These are phyloP conservation scores for Embiotoca jacksoni DNA, from an alignment of 2,113 vertebrate genomes.

Conservation along the genomic window DNA sequence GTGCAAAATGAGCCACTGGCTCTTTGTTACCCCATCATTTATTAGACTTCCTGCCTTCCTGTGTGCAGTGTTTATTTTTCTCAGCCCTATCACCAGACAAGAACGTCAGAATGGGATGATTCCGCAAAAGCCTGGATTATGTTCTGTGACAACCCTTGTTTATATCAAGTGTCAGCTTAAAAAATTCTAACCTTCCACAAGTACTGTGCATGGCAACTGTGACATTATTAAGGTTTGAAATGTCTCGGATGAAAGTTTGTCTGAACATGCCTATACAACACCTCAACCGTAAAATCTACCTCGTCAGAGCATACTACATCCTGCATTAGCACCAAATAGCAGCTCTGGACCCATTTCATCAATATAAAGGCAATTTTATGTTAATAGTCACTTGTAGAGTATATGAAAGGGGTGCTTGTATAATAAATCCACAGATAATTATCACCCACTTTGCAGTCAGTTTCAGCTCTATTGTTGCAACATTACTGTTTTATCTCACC, in stretches of 20 bases:
- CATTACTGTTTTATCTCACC: not conserved
- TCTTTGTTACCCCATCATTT: conserved; percentile 16
- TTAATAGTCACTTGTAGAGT: not conserved
- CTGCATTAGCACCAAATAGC: not conserved
- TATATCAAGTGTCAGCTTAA: not conserved
- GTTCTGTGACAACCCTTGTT: conserved; percentile 7
- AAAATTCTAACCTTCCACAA: not conserved
- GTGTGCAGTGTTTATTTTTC: conserved; percentile 6
- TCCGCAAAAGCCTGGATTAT: conserved; percentile 15
- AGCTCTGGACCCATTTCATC: not conserved
- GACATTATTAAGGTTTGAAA: not conserved
- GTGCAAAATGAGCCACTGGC: conserved; percentile 1
- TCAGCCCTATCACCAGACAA: conserved; percentile 12
- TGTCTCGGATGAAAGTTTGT: not conserved
- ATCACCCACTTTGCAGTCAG: not conserved
- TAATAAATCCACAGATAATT: not conserved
- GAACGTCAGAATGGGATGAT: not conserved
- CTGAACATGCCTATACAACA: not conserved
- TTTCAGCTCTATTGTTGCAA: not conserved
- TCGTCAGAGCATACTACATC: not conserved
- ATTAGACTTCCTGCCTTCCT: conserved; percentile 20
- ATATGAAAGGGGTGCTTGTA: not conserved
- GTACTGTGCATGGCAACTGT: not conserved
- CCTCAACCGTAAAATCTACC: too few relatives aligned
- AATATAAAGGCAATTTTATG: not conserved